phyloP scores from a whole-genome alignment of 2,113 vertebrate species.

The Blennius ocellaris region DNA sequence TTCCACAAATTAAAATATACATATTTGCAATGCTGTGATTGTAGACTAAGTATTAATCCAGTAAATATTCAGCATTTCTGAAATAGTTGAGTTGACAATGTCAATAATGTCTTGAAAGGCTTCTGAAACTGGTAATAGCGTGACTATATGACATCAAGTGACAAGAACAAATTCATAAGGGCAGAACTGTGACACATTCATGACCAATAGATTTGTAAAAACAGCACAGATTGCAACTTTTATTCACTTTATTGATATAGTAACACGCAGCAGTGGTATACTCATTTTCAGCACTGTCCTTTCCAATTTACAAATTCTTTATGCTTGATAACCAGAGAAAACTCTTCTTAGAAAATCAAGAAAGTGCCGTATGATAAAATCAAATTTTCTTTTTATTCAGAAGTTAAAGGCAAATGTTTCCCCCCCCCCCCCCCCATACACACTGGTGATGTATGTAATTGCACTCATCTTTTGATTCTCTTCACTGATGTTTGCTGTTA shows the following conservation, averaged over 20 bases:
- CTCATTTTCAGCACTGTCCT: too few relatives aligned
- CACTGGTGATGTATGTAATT: slow-evolving; percentile 64
- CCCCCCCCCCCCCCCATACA: slow-evolving; percentile 5
- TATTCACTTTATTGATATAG: neutral
- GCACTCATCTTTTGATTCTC: slow-evolving; percentile 71
- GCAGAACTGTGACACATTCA: neutral
- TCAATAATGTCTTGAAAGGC: neutral
- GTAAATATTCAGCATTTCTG: slow-evolving; percentile 6
- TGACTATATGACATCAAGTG: neutral
- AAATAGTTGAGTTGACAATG: slow-evolving; percentile 2
- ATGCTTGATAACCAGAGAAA: too few relatives aligned
- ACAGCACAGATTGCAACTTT: neutral
- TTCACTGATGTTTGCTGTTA: slow-evolving; percentile 62
- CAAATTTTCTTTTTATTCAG: slow-evolving; percentile 28
- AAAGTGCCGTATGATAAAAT: slow-evolving; percentile 8
- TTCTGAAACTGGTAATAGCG: neutral
- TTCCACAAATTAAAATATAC: slow-evolving; percentile 3
- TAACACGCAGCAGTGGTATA: too few relatives aligned
- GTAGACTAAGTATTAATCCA: slow-evolving; percentile 6
- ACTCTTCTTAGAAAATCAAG: too few relatives aligned
- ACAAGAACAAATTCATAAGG: neutral
- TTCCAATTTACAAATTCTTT: too few relatives aligned
- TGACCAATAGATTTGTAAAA: neutral
- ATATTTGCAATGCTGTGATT: slow-evolving; percentile 4
- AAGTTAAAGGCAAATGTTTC: slow-evolving; percentile 34